Evolutionary conservation across 2,888 invertebrate species (phyloP), one percentile per base, ranked within the genome.

Genomic region (Chymomyza procnemis): DNA sequence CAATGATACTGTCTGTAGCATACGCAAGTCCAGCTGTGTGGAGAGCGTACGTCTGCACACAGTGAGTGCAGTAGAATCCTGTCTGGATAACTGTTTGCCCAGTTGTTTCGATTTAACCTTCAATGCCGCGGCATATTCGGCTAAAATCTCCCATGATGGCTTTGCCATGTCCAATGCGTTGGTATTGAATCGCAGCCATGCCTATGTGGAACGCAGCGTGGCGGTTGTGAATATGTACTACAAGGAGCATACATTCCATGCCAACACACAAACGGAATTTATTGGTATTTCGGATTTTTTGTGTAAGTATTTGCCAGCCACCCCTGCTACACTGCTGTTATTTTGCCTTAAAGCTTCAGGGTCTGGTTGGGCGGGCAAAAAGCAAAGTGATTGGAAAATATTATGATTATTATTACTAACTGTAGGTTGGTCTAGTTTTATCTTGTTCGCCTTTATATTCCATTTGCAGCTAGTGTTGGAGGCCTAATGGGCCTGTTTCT

Each of bases 241-340:
- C 86, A 93, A 93, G 78, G 94, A 94, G 52, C 93, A 93, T 58
- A 93, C 94, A 22, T 96, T 95, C 82, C 93, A 94, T 54, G 94
- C 94, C 77, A 93, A 92, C 78, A 93, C 94, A 1, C 95, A 96
- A 90, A 95, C 94, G 58, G 95, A 95, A 89, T 93, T 96, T 64
- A 95, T 95, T 86, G 96, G 96, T 54, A 93, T 95, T 60, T 94
- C 96, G 0, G 96, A 96, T 90, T 95, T 96, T 90, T 90, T 96
- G 61, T 95, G 96, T 96, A 91, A 93, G 95, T 73, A 47, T n/a
- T n/a, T n/a, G n/a, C n/a, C n/a, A n/a, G n/a, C n/a, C n/a, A n/a
- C n/a, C n/a, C n/a, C n/a, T n/a, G n/a, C n/a, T n/a, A 26, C 8
- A 1, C 26, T 26, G 26, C 26, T 26, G 6, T n/a, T n/a, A n/a